Evolutionary conservation across 2,113 vertebrate genomes (phyloP), one percentile per base, ranked within the genome.

Genomic region (Oryzias javanicus): DNA sequence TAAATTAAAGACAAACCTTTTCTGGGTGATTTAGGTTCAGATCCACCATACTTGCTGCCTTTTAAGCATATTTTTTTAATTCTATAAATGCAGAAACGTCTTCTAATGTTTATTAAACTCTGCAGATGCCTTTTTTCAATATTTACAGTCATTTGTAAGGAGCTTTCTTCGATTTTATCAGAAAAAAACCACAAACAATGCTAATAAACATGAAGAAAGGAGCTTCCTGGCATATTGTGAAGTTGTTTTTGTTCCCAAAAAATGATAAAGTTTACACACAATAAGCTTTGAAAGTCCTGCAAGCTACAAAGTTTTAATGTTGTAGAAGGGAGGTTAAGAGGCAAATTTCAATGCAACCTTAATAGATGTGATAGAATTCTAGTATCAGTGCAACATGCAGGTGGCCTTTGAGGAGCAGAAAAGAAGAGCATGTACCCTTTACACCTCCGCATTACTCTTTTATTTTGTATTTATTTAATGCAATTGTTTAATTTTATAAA

Each of bases 381-480:
- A 63, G 22, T 55, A 48, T 60, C 47, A 46, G 44, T 35, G 35
- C 50, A 55, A 73, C 46, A 55, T 41, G 72, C 64, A 55, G 17
- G 55, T 45, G 72, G 86, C 63, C 70, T 64, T 53, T 67, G 60
- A 84, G 78, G 72, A 77, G 80, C 84, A 76, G 80, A 75, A 41
- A 76, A 72, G 69, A 40, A 42, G 61, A 87, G 42, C 67, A 64
- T 72, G 64, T 78, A 60, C 70, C 76, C 58, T 61, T 72, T 76
- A 66, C 66, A 64, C 65, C 70, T 76, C 84, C 57, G 72, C 72
- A 85, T 84, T 12, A 35, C 29, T 85, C 85, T 60, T 89, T 15
- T 5, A 79, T 80, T 86, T 82, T 90, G 64, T 97, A 97, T 97
- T 98, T 98, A 96, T 97, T 96, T 94, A 70, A 73, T 74, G 84